Conservation (phyloP, 2,797 vertebrate species). For the Sparidentex hasta region DNA sequence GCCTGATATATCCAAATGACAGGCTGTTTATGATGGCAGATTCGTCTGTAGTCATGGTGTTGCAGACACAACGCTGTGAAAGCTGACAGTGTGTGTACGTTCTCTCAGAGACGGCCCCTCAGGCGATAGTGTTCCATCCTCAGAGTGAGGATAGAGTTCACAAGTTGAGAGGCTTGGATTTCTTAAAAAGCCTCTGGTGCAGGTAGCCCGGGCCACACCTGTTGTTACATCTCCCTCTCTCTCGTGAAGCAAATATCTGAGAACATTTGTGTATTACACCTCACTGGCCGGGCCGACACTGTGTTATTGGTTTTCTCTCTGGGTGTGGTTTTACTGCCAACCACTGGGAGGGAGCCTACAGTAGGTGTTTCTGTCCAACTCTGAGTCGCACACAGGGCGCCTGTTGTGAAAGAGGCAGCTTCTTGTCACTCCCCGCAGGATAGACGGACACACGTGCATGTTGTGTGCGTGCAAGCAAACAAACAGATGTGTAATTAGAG, state of each 20-base stretch:
- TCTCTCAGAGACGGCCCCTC: conserved; percentile 32
- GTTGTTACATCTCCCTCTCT: conserved; percentile 47
- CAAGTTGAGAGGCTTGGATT: conserved; percentile 33
- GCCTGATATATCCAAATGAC: conserved; percentile 8
- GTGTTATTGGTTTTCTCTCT: conserved; percentile 72
- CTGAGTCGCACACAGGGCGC: conserved; percentile 66
- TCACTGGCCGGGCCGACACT: conserved; percentile 48
- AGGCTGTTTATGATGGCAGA: conserved; percentile 27
- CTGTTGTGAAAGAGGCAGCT: conserved; percentile 71
- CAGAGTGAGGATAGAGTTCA: conserved; percentile 47
- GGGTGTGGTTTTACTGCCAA: conserved; percentile 79
- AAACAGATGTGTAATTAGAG: conserved; percentile 69
- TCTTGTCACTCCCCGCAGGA: conserved; percentile 75
- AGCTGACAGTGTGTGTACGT: conserved; percentile 17
- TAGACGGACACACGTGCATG: conserved; percentile 51
- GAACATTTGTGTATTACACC: conserved; percentile 47
- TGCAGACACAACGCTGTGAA: conserved; percentile 26
- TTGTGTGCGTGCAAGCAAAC: conserved; percentile 47
- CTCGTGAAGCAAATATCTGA: conserved; percentile 69
- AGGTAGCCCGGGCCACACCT: conserved; percentile 59
- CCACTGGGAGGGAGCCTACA: conserved; percentile 69
- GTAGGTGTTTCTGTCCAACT: conserved; percentile 74
- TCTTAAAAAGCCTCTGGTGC: conserved; percentile 50
- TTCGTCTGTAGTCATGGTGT: conserved; percentile 33
- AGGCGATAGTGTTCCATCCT: conserved; percentile 33